Percentiles rank a stretch among this genome's conserved stretches.
These are phyloP conservation scores for Panorpa germanica DNA, from an alignment of 2,888 invertebrate genomes.

Conservation along the genomic window DNA sequence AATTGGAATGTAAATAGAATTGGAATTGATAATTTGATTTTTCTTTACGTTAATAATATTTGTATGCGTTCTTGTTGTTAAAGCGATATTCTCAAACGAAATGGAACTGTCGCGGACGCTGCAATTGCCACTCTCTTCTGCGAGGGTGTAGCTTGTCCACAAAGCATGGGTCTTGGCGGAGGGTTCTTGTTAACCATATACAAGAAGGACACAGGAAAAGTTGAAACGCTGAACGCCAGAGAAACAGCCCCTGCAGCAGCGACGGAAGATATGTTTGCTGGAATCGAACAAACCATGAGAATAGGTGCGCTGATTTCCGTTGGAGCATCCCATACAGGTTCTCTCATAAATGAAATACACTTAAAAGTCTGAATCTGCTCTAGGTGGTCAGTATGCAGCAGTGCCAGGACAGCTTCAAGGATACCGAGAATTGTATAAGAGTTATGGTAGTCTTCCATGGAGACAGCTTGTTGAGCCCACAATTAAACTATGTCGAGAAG, in stretches of 20 bases:
- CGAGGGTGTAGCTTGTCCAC: constrained; percentile 66
- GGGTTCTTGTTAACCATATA: constrained; percentile 77
- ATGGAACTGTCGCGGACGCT: constrained; percentile 69
- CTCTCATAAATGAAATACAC: no score
- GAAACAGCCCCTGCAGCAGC: constrained; percentile 59
- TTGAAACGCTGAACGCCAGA: constrained; percentile 50
- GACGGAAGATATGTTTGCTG: constrained; percentile 44
- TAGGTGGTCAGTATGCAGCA: constrained; percentile 48
- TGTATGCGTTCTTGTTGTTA: constrained; percentile 3
- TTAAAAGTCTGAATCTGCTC: no score
- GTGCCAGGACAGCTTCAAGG: constrained; percentile 85
- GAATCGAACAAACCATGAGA: no score
- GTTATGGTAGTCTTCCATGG: constrained; percentile 65
- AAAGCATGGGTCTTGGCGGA: constrained; percentile 79
- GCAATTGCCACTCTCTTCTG: constrained; percentile 73
- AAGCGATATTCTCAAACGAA: constrained; percentile 45
- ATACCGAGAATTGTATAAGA: constrained; percentile 55
- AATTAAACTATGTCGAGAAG: constrained; percentile 52
- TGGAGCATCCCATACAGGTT: no score
- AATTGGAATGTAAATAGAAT: constrained; percentile 43
- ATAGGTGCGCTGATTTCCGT: no score
- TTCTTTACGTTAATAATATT: neutral
- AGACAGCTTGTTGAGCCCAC: constrained; percentile 55
- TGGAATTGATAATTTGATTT: constrained; percentile 5
- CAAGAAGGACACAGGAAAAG: constrained; percentile 34